Percentiles rank a stretch among this genome's conserved stretches.
Conservation (phyloP, 1,140 invertebrate species). For the Heliconius melpomene region DNA sequence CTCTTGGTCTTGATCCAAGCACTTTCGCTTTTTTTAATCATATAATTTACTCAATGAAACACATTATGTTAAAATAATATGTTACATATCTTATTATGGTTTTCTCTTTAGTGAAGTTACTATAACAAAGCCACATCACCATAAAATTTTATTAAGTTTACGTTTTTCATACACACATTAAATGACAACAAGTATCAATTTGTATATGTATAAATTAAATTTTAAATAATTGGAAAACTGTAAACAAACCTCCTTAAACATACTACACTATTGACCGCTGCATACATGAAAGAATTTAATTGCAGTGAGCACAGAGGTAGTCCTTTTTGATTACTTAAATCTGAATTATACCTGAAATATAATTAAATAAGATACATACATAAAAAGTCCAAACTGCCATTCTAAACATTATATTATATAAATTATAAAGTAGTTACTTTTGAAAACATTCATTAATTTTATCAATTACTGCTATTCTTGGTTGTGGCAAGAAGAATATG, state of each 20-base stretch:
- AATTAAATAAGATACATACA: conserved; percentile 2
- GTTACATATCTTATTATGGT: too few species aligned
- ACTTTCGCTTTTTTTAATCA: too few species aligned
- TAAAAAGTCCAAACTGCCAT: background rate
- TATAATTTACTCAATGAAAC: too few species aligned
- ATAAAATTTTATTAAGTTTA: too few species aligned
- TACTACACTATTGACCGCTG: conserved; percentile 90
- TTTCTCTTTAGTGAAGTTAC: too few species aligned
- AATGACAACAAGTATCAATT: background rate
- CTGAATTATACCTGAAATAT: conserved; percentile 78
- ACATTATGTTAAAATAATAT: too few species aligned
- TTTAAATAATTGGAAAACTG: background rate
- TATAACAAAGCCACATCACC: too few species aligned
- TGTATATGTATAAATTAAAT: background rate
- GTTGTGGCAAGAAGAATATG: conserved; percentile 87
- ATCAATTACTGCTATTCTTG: conserved; percentile 79
- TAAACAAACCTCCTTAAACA: conserved; percentile 85
- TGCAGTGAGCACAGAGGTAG: conserved; percentile 93
- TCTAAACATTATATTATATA: background rate
- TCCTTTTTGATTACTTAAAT: conserved; percentile 83
- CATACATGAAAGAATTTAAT: conserved; percentile 93
- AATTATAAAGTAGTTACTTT: conserved; percentile 54
- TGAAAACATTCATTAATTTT: conserved; percentile 83
- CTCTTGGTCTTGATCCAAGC: too few species aligned
- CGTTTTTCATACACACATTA: background rate